phyloP scores from a whole-genome alignment of 2,888 invertebrate species.

The Andrena bicolor region DNA sequence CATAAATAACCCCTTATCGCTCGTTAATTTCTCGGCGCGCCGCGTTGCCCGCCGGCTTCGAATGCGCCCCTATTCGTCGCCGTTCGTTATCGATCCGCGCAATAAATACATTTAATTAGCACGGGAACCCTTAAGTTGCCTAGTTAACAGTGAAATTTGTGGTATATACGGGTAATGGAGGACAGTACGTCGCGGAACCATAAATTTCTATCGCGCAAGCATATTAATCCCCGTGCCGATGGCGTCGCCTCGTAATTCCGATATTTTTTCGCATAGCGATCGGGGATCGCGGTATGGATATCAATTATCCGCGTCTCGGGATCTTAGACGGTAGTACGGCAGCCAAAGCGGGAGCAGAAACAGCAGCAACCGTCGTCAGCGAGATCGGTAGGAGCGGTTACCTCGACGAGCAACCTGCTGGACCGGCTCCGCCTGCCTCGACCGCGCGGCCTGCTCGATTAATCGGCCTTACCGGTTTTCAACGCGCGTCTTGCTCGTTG shows the following conservation, averaged over 20 bases:
- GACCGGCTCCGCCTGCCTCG: constrained; percentile 66
- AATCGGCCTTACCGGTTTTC: constrained; percentile 72
- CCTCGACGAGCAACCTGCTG: constrained; percentile 58
- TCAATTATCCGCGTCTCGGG: constrained; percentile 34
- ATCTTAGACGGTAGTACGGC: constrained; percentile 30
- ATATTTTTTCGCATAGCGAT: constrained; percentile 30
- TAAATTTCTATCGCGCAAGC: constrained; percentile 20
- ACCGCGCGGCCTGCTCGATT: constrained; percentile 60
- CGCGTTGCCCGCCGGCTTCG: not conserved
- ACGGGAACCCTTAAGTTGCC: not conserved
- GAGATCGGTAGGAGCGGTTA: constrained; percentile 45
- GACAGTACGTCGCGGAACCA: not conserved
- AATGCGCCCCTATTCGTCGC: not conserved
- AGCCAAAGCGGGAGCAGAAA: constrained; percentile 43
- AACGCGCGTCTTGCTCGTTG: constrained; percentile 47
- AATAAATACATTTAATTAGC: constrained; percentile 56
- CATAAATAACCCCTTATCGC: constrained; percentile 25
- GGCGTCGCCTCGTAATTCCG: constrained; percentile 17
- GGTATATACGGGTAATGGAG: not conserved
- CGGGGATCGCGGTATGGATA: constrained; percentile 14
- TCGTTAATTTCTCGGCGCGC: constrained; percentile 23
- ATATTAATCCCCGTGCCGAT: constrained; percentile 28
- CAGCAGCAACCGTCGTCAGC: constrained; percentile 50
- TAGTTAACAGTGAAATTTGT: constrained; percentile 28
- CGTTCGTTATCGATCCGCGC: constrained; percentile 24